These are phyloP conservation scores for Villa cingulata DNA, from an alignment of 2,888 invertebrate genomes.

Conservation along the genomic window DNA sequence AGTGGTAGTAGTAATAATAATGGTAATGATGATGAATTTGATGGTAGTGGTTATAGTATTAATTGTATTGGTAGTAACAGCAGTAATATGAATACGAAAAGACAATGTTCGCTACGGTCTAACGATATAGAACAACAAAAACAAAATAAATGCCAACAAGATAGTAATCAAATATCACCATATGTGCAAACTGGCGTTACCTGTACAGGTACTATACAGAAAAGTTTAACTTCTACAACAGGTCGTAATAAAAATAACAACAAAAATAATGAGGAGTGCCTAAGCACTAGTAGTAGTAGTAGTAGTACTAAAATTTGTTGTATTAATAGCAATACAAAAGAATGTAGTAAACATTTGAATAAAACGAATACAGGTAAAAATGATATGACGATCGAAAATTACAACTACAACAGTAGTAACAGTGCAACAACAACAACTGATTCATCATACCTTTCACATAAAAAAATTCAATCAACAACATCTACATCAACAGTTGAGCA, in stretches of 20 bases:
- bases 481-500: constrained; percentile 22
- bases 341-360: too few species aligned
- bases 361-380: too few species aligned
- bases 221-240: not conserved
- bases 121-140: not conserved
- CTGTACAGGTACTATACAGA: not conserved
- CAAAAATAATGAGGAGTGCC: not conserved
- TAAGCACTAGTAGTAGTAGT: constrained; percentile 1
- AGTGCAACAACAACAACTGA: not conserved
- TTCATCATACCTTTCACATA: not conserved
- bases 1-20: too few species aligned
- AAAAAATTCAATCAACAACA: too few species aligned
- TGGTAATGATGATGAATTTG: too few species aligned
- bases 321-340: too few species aligned
- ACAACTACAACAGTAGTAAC: too few species aligned
- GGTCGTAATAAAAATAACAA: not conserved
- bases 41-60: too few species aligned
- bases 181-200: constrained; percentile 5
- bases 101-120: constrained; percentile 8
- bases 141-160: not conserved
- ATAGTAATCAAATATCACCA: not conserved
- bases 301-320: not conserved
- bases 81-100: constrained; percentile 5
- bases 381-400: too few species aligned
- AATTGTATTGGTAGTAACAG: too few species aligned